phyloP scores from a whole-genome alignment of 1,140 invertebrate genomes.

The Ceratosolen fusciceps region DNA sequence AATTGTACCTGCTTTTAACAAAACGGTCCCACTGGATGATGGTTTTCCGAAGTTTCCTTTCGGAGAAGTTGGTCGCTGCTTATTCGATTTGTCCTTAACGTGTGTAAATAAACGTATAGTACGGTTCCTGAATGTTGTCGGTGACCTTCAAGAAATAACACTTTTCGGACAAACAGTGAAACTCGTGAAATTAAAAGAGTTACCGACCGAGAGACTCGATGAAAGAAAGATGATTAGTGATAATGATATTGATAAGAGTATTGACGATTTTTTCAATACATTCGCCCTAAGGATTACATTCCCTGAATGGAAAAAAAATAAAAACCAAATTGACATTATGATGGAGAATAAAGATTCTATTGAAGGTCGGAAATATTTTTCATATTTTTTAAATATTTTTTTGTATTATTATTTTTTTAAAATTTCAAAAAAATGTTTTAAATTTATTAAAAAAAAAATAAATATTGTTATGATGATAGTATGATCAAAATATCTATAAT shows the following conservation, averaged over 20 bases:
- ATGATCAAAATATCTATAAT: background rate
- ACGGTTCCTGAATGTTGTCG: slow-evolving; percentile 70
- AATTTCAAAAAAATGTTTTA: too few species aligned
- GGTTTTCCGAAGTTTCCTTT: slow-evolving; percentile 63
- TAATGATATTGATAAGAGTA: slow-evolving; percentile 69
- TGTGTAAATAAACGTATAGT: slow-evolving; percentile 72
- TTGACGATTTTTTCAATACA: slow-evolving; percentile 74
- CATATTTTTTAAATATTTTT: too few species aligned
- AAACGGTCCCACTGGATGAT: slow-evolving; percentile 47
- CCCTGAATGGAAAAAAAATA: slow-evolving; percentile 61
- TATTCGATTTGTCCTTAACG: slow-evolving; percentile 68
- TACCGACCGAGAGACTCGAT: slow-evolving; percentile 18
- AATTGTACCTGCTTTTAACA: slow-evolving; percentile 56
- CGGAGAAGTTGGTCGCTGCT: slow-evolving; percentile 61
- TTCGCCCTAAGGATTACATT: slow-evolving; percentile 69
- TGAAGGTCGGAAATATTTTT: slow-evolving; percentile 57
- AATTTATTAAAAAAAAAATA: too few species aligned
- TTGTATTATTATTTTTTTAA: too few species aligned
- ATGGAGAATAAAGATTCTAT: slow-evolving; percentile 57
- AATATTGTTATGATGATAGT: too few species aligned
- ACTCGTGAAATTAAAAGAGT: slow-evolving; percentile 66
- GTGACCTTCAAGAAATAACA: slow-evolving; percentile 69
- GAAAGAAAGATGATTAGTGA: slow-evolving; percentile 52
- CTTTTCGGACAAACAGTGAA: slow-evolving; percentile 72
- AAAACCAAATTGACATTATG: slow-evolving; percentile 66